A percentile compares a stretch with the other conserved stretches of the same genome.
Evolutionary conservation across 2,797 vertebrate species (phyloP).

Genomic region (Picus viridis): DNA sequence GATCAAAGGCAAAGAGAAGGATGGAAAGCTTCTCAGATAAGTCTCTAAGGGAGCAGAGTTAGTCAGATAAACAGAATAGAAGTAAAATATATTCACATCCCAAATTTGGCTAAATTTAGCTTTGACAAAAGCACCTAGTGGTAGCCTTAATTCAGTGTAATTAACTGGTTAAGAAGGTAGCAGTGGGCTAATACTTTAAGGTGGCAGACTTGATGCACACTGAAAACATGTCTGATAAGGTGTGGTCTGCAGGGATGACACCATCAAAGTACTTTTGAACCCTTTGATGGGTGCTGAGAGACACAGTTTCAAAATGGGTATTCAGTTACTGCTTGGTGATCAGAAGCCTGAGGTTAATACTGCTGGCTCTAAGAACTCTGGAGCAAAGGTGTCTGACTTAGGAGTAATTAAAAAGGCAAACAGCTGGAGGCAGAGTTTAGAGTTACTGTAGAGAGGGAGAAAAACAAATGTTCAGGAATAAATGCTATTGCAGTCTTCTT

Average conservation of each 20-base stretch:
- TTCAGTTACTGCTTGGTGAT: constrained; percentile 61
- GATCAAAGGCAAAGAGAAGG: constrained; percentile 66
- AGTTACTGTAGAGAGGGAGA: not conserved
- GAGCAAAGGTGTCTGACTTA: constrained; percentile 51
- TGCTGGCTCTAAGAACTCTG: constrained; percentile 23
- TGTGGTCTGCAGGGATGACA: not conserved
- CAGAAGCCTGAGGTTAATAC: constrained; percentile 52
- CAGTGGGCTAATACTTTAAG: not conserved
- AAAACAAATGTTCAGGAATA: not conserved
- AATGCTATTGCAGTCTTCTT: not conserved
- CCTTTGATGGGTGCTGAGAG: constrained; percentile 39
- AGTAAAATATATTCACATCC: constrained; percentile 52
- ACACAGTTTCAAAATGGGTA: constrained; percentile 25
- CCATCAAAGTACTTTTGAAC: constrained; percentile 57
- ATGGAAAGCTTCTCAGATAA: constrained; percentile 51
- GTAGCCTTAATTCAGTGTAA: constrained; percentile 26
- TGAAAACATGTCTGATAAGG: constrained; percentile 25
- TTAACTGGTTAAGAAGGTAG: constrained; percentile 44
- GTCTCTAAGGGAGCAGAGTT: constrained; percentile 64
- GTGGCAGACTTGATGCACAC: not conserved
- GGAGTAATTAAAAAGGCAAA: not conserved
- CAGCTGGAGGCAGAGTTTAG: no score
- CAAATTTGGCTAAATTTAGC: constrained; percentile 50
- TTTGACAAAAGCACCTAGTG: constrained; percentile 19
- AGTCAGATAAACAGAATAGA: constrained; percentile 68